phyloP scores from a whole-genome alignment of 2,797 vertebrate species.

The Molothrus ater region DNA sequence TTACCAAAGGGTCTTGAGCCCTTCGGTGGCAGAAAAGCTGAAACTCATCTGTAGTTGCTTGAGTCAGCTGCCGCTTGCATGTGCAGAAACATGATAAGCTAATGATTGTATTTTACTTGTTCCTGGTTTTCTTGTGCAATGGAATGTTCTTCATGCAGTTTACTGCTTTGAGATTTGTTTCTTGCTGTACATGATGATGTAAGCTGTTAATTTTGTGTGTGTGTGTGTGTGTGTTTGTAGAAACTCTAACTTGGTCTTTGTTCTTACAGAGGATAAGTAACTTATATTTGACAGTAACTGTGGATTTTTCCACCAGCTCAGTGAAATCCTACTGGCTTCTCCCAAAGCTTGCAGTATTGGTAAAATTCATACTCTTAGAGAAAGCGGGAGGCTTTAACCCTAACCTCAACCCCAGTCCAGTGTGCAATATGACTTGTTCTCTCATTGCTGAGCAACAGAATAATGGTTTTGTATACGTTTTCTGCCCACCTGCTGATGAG shows the following conservation, averaged over 20 bases:
- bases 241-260: background rate
- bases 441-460: background rate
- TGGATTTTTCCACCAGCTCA: background rate
- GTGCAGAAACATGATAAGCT: background rate
- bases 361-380: background rate
- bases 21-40: background rate
- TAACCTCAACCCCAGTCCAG: background rate
- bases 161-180: background rate
- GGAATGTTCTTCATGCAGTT: background rate
- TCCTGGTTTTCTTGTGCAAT: background rate
- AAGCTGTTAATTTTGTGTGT: background rate
- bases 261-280: background rate
- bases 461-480: background rate
- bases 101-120: background rate
- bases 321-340: background rate
- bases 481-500: background rate
- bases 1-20: background rate
- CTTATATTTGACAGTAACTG: background rate
- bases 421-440: accelerated
- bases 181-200: accelerated
- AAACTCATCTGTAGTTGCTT: background rate
- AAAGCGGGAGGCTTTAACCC: background rate
- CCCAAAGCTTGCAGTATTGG: background rate
- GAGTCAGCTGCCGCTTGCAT: background rate
- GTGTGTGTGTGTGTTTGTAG: background rate